A percentile compares a stretch with the other conserved stretches of the same genome.
phyloP scores from a whole-genome alignment of 2,888 invertebrate species.

The Hirtodrosophila histrioides region DNA sequence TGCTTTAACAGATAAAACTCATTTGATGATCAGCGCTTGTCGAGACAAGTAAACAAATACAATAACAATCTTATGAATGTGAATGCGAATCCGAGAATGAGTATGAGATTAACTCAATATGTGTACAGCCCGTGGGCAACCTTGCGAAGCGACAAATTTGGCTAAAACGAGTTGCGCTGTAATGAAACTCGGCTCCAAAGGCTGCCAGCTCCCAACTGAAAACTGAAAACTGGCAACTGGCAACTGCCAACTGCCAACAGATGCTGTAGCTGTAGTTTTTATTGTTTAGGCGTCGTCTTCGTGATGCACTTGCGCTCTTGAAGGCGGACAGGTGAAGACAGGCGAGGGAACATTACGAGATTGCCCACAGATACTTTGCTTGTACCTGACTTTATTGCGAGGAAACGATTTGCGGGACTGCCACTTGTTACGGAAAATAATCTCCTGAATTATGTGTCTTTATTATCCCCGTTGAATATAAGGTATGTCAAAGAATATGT shows the following conservation, averaged over 20 bases:
- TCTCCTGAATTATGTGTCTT: too few species aligned
- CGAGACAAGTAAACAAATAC: conserved; percentile 27
- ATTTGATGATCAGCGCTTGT: conserved; percentile 24
- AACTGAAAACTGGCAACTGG: background rate
- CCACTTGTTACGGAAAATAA: too few species aligned
- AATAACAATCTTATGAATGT: conserved; percentile 29
- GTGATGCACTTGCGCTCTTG: conserved; percentile 37
- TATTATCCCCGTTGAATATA: too few species aligned
- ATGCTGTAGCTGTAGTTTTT: conserved; percentile 7
- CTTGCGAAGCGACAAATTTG: conserved; percentile 71
- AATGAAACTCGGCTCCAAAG: conserved; percentile 27
- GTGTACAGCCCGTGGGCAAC: conserved; percentile 43
- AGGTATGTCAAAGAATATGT: too few species aligned
- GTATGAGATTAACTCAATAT: conserved; percentile 8
- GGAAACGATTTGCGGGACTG: too few species aligned
- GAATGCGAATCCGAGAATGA: conserved; percentile 7
- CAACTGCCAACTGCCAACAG: background rate
- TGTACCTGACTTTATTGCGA: conserved; percentile 17
- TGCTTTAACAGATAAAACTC: conserved; percentile 36
- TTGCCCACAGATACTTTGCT: conserved; percentile 5
- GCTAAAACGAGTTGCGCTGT: conserved; percentile 60
- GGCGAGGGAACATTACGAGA: conserved; percentile 24
- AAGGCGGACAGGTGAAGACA: conserved; percentile 60
- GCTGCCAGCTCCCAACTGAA: conserved; percentile 37
- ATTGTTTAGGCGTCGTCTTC: conserved; percentile 22